Percentiles rank a stretch among this genome's conserved stretches.
Evolutionary conservation across 2,797 vertebrate genomes (phyloP).

Genomic region (Adelosebastes latens): DNA sequence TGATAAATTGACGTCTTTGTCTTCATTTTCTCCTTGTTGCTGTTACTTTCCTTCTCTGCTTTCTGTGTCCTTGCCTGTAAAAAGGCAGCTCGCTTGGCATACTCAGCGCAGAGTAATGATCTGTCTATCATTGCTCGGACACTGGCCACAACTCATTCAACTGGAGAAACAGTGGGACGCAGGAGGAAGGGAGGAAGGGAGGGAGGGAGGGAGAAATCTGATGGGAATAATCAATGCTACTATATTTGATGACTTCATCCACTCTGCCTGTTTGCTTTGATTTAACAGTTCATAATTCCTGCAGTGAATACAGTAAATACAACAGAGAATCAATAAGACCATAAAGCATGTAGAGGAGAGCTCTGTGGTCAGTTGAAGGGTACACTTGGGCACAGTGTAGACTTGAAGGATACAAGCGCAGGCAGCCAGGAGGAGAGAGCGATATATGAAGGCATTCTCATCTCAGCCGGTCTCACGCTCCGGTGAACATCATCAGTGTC

Average conservation of each 20-base stretch:
- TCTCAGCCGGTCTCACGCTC: constrained; percentile 57
- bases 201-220: constrained; percentile 27
- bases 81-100: constrained; percentile 47
- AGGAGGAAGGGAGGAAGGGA: constrained; percentile 7
- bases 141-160: constrained; percentile 63
- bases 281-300: constrained; percentile 67
- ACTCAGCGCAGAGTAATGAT: constrained; percentile 64
- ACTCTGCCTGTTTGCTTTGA: constrained; percentile 57
- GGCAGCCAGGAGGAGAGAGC: constrained; percentile 22
- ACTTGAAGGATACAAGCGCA: constrained; percentile 22
- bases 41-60: constrained; percentile 7
- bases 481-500: constrained; percentile 68
- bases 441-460: constrained; percentile 56
- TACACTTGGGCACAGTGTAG: constrained; percentile 10
- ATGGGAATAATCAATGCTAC: constrained; percentile 69
- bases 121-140: constrained; percentile 64
- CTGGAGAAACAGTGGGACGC: constrained; percentile 31
- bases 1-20: constrained; percentile 46
- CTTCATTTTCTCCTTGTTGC: constrained; percentile 18
- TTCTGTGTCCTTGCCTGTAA: constrained; percentile 40
- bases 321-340: constrained; percentile 61
- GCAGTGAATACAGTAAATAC: constrained; percentile 64
- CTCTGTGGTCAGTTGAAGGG: constrained; percentile 55
- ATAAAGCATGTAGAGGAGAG: constrained; percentile 46
- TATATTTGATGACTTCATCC: constrained; percentile 72